Percentiles rank a stretch among this genome's conserved stretches.
Evolutionary conservation across 2,113 vertebrate genomes (phyloP).

Genomic region (Upupa epops): DNA sequence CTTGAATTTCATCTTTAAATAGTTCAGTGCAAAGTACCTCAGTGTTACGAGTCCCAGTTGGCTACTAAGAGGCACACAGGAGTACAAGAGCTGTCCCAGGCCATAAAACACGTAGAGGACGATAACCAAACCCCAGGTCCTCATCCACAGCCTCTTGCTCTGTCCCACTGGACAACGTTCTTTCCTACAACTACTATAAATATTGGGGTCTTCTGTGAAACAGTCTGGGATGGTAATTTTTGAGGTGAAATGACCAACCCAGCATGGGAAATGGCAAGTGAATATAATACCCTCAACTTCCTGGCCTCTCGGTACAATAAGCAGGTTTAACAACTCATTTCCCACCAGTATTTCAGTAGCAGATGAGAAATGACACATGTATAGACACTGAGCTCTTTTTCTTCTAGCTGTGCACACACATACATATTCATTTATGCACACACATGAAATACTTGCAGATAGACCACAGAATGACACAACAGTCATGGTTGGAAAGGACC

Average conservation of each 20-base stretch:
- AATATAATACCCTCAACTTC: neutral
- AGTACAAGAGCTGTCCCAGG: neutral
- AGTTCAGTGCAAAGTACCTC: neutral
- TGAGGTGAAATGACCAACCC: neutral
- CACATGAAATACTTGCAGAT: too few species aligned
- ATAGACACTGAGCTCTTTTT: neutral
- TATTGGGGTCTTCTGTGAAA: neutral
- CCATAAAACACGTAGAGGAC: neutral
- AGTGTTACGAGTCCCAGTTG: neutral
- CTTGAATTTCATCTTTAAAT: neutral
- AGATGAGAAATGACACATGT: neutral
- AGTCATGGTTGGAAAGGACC: too few species aligned
- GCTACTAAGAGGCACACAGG: neutral
- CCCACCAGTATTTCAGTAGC: slow-evolving; percentile 31
- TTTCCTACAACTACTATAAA: neutral
- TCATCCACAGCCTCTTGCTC: neutral
- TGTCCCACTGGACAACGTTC: neutral
- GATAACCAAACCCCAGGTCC: neutral
- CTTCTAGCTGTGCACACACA: neutral
- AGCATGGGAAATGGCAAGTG: neutral
- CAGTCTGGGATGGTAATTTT: neutral
- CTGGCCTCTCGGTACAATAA: neutral
- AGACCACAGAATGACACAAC: too few species aligned
- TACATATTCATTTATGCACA: too few species aligned
- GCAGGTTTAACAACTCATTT: neutral